phyloP scores from a whole-genome alignment of 2,888 invertebrate genomes.

The Nemotelus pantherinus region DNA sequence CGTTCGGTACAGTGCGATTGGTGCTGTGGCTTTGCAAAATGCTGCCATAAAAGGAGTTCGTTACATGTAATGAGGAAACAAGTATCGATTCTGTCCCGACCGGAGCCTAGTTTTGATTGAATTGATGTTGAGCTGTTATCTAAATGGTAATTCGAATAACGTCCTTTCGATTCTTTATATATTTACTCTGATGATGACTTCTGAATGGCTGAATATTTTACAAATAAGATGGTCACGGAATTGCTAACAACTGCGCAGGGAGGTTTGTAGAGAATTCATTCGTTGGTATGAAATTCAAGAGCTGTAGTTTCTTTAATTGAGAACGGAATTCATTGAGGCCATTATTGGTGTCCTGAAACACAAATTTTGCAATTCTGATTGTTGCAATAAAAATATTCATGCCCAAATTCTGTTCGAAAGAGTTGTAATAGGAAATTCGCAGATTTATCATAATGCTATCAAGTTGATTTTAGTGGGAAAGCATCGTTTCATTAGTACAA shows the following conservation, averaged over 20 bases:
- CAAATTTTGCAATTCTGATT: no score
- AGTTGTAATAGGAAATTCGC: no score
- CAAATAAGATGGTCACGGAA: conserved; percentile 23
- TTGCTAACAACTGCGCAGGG: not conserved
- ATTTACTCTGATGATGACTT: conserved; percentile 34
- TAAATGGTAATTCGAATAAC: conserved; percentile 48
- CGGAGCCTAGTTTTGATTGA: conserved; percentile 48
- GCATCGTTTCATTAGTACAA: no score
- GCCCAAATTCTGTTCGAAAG: no score
- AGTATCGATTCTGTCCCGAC: conserved; percentile 15
- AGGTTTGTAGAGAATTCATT: conserved; percentile 16
- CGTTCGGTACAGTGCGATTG: conserved; percentile 11
- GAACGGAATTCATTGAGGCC: not conserved
- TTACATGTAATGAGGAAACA: conserved; percentile 51
- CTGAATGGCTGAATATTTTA: conserved; percentile 38
- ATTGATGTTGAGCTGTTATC: conserved; percentile 48
- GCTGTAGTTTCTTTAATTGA: conserved; percentile 11
- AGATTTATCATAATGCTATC: no score
- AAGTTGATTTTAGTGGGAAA: no score
- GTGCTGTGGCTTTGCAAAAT: conserved; percentile 44
- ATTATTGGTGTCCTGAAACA: no score
- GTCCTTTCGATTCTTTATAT: conserved; percentile 31
- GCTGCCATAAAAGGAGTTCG: conserved; percentile 51
- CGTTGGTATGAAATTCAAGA: conserved; percentile 9
- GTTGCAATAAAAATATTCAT: no score